Evolutionary conservation across 2,888 invertebrate species (phyloP), one percentile per base, ranked within the genome.

Genomic region (Sesia apiformis): DNA sequence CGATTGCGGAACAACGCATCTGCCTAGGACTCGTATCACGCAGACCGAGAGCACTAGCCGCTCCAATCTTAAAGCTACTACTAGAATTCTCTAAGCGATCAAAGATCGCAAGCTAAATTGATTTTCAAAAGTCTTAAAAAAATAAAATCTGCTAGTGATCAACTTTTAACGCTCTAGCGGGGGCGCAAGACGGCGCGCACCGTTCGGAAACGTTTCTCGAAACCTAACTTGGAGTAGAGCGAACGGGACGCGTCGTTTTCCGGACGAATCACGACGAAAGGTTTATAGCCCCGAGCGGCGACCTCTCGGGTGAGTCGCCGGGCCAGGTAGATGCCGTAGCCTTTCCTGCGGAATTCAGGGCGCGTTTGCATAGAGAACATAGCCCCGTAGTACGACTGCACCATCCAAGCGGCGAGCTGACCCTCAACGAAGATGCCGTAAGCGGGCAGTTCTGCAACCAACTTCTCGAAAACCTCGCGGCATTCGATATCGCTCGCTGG

Each of bases 331-430:
- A 94, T 93, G 63, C 95, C 95, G 81, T 93, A 94, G 74, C 94
- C 94, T 85, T 94, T 93, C 66, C 92, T 90, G 60, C 94, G 91
- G 80, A 92, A 93, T 78, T 94, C 93, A 53, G 94, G 94, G 70
- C 93, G 92, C 56, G 96, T 96, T 84, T 96, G 96, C 96, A 96
- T 96, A 53, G 96, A 96, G 88, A 96, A 96, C 96, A 96, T 96
- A 59, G 96, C 96, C 39, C 96, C 96, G 81, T 96, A 96, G 83
- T 96, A 96, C 38, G 95, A 95, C 79, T 96, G 96, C 52, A 96
- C 94, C 96, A 96, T 96, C 96, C 96, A 96, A 39, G 96, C 96
- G 42, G 95, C 96, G 61, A 96, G 86, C 67, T 93, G 92, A 53
- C 94, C 94, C 55, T 91, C 91, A 70, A 91, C 93, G 81, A 96